phyloP scores from a whole-genome alignment of 2,888 invertebrate species.

The Melanotus villosus region DNA sequence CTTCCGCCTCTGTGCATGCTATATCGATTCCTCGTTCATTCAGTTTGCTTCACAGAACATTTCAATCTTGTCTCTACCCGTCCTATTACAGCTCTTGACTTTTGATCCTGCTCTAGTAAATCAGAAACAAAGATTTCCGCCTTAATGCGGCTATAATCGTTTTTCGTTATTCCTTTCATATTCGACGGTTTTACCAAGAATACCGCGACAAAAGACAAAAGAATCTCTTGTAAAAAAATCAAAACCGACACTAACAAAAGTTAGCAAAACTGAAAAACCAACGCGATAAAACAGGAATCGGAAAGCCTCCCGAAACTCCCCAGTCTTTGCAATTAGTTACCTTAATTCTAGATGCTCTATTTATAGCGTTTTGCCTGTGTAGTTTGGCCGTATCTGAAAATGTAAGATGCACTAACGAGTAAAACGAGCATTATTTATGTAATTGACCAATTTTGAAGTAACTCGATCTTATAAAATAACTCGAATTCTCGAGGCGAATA shows the following conservation, averaged over 20 bases:
- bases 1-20: constrained; percentile 58
- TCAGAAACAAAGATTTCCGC: constrained; percentile 40
- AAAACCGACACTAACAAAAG: background rate
- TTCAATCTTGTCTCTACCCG: constrained; percentile 57
- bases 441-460: no score
- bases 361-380: no score
- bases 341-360: background rate
- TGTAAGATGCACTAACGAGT: no score
- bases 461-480: no score
- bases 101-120: constrained; percentile 40
- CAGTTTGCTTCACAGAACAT: constrained; percentile 59
- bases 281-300: background rate
- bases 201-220: background rate
- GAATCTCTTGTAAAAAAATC: background rate
- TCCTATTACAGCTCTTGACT: constrained; percentile 46
- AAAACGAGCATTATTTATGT: no score
- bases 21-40: constrained; percentile 59
- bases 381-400: no score
- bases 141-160: constrained; percentile 26
- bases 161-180: constrained; percentile 20
- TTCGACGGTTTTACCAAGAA: background rate
- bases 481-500: no score
- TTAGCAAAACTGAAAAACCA: background rate
- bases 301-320: background rate
- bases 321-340: constrained; percentile 5